Evolutionary conservation across 2,888 invertebrate genomes (phyloP).

Genomic region (Rhyacophila evoluta): DNA sequence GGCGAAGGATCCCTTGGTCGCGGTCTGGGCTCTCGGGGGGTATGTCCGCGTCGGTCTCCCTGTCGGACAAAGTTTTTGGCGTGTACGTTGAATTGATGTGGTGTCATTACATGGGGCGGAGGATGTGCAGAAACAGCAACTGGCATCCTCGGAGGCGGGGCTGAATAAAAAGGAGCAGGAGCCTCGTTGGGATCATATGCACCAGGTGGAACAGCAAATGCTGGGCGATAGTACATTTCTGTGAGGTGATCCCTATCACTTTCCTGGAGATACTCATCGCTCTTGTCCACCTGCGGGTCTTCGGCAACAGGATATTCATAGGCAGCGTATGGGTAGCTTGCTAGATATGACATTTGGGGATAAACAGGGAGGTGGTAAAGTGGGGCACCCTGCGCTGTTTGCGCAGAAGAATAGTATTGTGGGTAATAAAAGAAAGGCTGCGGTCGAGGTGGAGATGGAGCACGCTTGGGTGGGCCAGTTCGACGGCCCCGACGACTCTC

Average conservation of each 20-base stretch:
- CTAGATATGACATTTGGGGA: slow-evolving; percentile 65
- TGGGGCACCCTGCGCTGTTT: slow-evolving; percentile 70
- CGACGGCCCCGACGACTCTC: slow-evolving; percentile 56
- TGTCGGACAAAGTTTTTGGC: slow-evolving; percentile 67
- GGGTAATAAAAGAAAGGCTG: slow-evolving; percentile 67
- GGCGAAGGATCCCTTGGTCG: background rate
- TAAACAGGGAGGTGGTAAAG: slow-evolving; percentile 69
- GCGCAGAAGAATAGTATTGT: slow-evolving; percentile 67
- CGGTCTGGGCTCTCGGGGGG: background rate
- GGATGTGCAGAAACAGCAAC: slow-evolving; percentile 60
- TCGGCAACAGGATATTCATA: slow-evolving; percentile 67
- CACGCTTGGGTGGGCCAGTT: slow-evolving; percentile 58
- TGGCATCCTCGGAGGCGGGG: slow-evolving; percentile 61
- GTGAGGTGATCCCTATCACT: slow-evolving; percentile 64
- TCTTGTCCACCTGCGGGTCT: slow-evolving; percentile 64
- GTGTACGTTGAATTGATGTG: slow-evolving; percentile 68
- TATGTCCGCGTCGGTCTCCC: slow-evolving; percentile 59
- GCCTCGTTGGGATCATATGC: slow-evolving; percentile 46
- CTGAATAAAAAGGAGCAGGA: slow-evolving; percentile 61
- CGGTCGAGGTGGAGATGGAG: slow-evolving; percentile 63
- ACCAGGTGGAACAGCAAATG: slow-evolving; percentile 64
- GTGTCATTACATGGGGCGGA: slow-evolving; percentile 60
- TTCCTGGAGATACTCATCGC: slow-evolving; percentile 64
- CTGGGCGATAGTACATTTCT: slow-evolving; percentile 66
- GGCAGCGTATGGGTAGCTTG: slow-evolving; percentile 66